A percentile compares a stretch with the other conserved stretches of the same genome.
phyloP scores from a whole-genome alignment of 2,888 invertebrate species.

The Lithosia quadra region DNA sequence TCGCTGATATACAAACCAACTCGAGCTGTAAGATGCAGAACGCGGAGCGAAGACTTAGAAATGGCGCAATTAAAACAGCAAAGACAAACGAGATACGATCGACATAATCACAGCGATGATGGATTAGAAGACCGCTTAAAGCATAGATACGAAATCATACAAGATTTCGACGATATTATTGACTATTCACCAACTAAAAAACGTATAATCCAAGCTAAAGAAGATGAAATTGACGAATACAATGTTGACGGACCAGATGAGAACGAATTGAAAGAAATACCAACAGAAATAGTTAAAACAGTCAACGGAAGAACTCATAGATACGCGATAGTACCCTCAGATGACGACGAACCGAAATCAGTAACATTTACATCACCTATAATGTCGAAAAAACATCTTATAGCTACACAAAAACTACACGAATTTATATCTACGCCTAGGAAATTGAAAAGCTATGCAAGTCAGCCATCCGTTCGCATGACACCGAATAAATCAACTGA shows the following conservation, averaged over 20 bases:
- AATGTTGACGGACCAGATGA: conserved; percentile 86
- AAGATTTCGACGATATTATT: conserved; percentile 74
- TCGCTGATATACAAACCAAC: conserved; percentile 85
- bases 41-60: conserved; percentile 80
- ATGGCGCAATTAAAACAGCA: conserved; percentile 79
- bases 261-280: conserved; percentile 86
- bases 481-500: conserved; percentile 69
- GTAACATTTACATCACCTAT: conserved; percentile 77
- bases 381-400: conserved; percentile 88
- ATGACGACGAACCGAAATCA: conserved; percentile 81
- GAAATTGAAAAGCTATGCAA: conserved; percentile 84
- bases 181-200: conserved; percentile 84
- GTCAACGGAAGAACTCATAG: conserved; percentile 87
- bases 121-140: conserved; percentile 72
- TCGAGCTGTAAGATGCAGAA: conserved; percentile 68
- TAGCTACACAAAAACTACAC: conserved; percentile 92
- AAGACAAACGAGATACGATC: conserved; percentile 64
- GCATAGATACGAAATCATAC: conserved; percentile 86
- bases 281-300: conserved; percentile 87
- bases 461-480: conserved; percentile 83
- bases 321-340: conserved; percentile 88
- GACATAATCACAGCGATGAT: conserved; percentile 72
- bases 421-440: conserved; percentile 91
- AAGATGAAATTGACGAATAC: conserved; percentile 81
- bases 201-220: conserved; percentile 78